Evolutionary conservation across 92 coral and sea anemone species (phyloP).

Genomic region (Bergia sp.): DNA sequence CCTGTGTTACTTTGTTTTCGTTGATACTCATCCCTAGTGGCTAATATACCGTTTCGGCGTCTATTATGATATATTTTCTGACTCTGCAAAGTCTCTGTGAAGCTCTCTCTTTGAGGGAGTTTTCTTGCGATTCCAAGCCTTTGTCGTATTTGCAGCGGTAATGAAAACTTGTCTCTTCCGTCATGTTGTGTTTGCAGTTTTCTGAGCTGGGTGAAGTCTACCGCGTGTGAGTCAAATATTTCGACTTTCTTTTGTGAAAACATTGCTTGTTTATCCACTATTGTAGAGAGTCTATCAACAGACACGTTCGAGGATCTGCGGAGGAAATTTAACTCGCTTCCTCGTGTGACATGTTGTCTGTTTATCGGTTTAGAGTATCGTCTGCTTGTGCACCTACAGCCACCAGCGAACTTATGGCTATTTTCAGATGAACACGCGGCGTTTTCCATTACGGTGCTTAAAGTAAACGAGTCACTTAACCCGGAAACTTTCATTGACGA

Average conservation of each 20-base stretch:
- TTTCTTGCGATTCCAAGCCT: slow-evolving; percentile 5
- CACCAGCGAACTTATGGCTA: not conserved
- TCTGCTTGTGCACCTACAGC: not conserved
- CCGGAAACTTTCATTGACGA: not conserved
- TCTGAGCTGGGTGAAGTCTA: slow-evolving; percentile 48
- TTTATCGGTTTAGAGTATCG: not conserved
- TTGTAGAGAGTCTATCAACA: not conserved
- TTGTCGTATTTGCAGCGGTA: slow-evolving; percentile 46
- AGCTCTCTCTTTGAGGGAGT: not conserved
- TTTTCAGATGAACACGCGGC: not conserved
- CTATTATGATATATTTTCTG: not conserved
- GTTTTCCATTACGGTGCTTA: slow-evolving; percentile 18
- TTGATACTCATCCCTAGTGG: not conserved
- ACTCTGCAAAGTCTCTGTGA: not conserved
- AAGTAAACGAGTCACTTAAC: not conserved
- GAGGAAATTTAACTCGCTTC: not conserved
- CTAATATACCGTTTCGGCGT: not conserved
- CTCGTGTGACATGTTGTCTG: not conserved
- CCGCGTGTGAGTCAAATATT: slow-evolving; percentile 76
- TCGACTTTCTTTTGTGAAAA: slow-evolving; percentile 50
- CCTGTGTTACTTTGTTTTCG: not conserved
- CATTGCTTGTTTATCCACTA: slow-evolving; percentile 41
- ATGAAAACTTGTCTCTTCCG: not conserved
- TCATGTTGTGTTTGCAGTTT: slow-evolving; percentile 7
- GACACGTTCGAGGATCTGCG: not conserved